Evolutionary conservation across 1,140 invertebrate genomes (phyloP).

Genomic region (Ceratoteleas bidentatus): DNA sequence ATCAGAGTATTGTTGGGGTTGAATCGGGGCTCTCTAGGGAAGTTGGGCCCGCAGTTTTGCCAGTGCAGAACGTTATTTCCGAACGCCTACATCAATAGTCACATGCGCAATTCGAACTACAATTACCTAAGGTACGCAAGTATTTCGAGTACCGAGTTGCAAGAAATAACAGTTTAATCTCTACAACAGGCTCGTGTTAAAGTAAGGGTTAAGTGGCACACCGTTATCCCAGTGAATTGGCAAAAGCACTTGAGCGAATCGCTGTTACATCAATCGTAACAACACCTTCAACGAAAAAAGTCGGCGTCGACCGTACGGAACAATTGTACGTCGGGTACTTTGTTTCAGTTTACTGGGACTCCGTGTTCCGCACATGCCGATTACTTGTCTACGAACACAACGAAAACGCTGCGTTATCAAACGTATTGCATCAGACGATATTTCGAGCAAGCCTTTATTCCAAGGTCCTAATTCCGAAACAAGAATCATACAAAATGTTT

Average conservation of each 20-base stretch:
- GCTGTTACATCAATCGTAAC: too few species aligned
- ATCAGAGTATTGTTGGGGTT: too few species aligned
- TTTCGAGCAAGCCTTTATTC: slow-evolving; percentile 14
- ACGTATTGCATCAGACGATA: slow-evolving; percentile 13
- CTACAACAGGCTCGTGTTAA: slow-evolving; percentile 17
- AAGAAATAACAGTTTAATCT: slow-evolving; percentile 22
- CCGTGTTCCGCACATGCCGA: slow-evolving; percentile 12
- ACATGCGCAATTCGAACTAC: slow-evolving; percentile 12
- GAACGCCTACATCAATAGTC: slow-evolving; percentile 14
- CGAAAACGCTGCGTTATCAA: slow-evolving; percentile 7
- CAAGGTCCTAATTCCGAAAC: slow-evolving; percentile 20
- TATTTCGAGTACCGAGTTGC: slow-evolving; percentile 1
- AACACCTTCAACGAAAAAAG: background rate
- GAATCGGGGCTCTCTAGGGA: too few species aligned
- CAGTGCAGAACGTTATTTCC: slow-evolving; percentile 16
- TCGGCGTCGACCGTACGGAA: background rate
- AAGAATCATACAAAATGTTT: background rate
- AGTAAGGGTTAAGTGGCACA: slow-evolving; percentile 26
- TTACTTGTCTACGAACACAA: slow-evolving; percentile 17
- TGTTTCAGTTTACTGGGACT: slow-evolving; percentile 15
- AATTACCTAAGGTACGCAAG: slow-evolving; percentile 16
- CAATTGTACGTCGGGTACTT: background rate
- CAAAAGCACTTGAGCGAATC: background rate
- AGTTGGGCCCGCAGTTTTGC: too few species aligned
- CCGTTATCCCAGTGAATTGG: slow-evolving; percentile 2